Evolutionary conservation across 2,113 vertebrate species (phyloP).

Genomic region (Calonectris borealis): DNA sequence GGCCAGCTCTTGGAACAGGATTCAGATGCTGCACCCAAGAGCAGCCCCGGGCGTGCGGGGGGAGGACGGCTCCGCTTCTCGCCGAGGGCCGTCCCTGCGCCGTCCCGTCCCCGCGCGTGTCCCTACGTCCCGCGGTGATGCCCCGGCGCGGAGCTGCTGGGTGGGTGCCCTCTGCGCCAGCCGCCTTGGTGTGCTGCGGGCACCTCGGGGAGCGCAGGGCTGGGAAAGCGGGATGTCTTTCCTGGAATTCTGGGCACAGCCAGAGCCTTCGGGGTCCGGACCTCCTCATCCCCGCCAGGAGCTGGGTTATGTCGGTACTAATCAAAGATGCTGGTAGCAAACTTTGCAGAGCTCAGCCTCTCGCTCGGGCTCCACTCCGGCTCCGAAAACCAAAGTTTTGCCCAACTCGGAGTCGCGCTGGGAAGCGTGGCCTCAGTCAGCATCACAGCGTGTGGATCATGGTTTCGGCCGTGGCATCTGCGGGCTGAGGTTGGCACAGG

Average conservation of each 20-base stretch:
- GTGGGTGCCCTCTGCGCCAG: neutral
- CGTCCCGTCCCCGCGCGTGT: fast-evolving
- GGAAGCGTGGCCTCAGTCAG: neutral
- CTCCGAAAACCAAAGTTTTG: neutral
- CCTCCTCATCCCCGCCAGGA: neutral
- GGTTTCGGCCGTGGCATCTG: neutral
- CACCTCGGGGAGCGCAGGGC: neutral
- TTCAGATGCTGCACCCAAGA: neutral
- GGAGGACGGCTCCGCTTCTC: neutral
- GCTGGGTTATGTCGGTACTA: neutral
- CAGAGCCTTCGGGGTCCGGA: fast-evolving
- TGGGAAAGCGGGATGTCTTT: fast-evolving
- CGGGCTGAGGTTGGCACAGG: neutral
- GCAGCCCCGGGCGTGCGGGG: neutral
- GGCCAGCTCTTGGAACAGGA: neutral
- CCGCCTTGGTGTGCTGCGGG: neutral
- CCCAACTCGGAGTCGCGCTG: fast-evolving
- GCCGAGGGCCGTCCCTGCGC: neutral
- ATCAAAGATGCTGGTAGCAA: neutral
- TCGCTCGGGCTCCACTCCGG: fast-evolving
- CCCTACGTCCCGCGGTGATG: fast-evolving
- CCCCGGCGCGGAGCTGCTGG: neutral
- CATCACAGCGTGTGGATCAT: fast-evolving
- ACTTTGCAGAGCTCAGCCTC: neutral
- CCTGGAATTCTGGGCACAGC: neutral